A percentile compares a stretch with the other conserved stretches of the same genome.
Conservation (phyloP, 2,888 invertebrate genomes). For the Rhodophaea formosa region DNA sequence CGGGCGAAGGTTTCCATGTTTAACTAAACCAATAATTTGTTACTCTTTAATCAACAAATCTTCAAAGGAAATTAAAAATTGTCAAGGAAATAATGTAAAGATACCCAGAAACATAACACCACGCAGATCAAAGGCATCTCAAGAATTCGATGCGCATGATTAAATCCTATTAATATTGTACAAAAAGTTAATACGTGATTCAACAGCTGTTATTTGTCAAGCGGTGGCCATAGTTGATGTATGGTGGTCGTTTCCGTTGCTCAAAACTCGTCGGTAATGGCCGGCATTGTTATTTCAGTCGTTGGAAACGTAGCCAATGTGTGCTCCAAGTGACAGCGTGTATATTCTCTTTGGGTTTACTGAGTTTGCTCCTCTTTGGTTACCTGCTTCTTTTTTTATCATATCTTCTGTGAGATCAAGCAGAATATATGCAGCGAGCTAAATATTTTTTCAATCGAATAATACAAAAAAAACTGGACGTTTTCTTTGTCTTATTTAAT, state of each 20-base stretch:
- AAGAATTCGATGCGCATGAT: conserved; percentile 8
- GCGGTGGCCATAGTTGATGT: conserved; percentile 62
- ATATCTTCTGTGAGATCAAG: not conserved
- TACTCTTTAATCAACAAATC: not conserved
- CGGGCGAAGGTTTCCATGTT: too few relatives aligned
- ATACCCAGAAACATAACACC: conserved; percentile 5
- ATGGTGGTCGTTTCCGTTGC: conserved; percentile 60
- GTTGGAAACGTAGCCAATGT: conserved; percentile 69
- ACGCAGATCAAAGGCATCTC: conserved; percentile 8
- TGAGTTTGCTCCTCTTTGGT: not conserved
- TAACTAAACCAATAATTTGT: too few relatives aligned
- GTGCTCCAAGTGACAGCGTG: conserved; percentile 58
- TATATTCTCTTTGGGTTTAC: not conserved
- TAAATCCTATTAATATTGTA: conserved; percentile 10
- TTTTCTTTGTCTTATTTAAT: too few relatives aligned
- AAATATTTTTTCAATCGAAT: too few relatives aligned
- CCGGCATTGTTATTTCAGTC: conserved; percentile 76
- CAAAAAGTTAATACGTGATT: conserved; percentile 20
- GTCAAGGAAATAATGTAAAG: not conserved
- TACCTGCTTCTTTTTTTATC: not conserved
- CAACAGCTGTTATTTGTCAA: conserved; percentile 55
- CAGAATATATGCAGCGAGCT: too few relatives aligned
- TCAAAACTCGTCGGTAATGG: conserved; percentile 55
- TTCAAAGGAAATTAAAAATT: not conserved
- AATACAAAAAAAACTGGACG: too few relatives aligned